A percentile compares a stretch with the other conserved stretches of the same genome.
Evolutionary conservation across 2,797 vertebrate genomes (phyloP).

Genomic region (Pipistrellus pipistrellus): DNA sequence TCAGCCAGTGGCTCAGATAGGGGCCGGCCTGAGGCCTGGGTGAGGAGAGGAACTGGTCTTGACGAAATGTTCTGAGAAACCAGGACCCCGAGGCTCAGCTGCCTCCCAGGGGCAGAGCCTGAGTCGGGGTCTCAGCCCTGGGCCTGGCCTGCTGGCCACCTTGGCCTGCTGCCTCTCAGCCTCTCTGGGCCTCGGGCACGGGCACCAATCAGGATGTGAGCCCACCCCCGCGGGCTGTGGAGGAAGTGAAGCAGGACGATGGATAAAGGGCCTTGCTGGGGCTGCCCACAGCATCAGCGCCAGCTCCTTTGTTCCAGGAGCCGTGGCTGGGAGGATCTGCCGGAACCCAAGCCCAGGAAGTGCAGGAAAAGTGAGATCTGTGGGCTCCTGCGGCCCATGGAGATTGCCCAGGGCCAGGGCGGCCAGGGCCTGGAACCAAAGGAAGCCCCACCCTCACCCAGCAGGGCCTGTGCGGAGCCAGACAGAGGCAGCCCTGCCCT

Average conservation of each 20-base stretch:
- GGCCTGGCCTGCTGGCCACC: background rate
- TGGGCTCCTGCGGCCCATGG: background rate
- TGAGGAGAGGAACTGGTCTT: background rate
- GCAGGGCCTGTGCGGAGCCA: background rate
- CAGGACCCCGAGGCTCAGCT: rapidly evolving
- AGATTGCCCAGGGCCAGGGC: background rate
- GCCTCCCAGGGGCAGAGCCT: too few relatives aligned
- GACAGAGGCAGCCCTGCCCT: background rate
- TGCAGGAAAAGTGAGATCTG: background rate
- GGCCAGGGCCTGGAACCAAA: background rate
- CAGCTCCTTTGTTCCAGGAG: background rate
- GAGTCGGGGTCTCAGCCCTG: background rate
- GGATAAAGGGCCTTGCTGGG: background rate
- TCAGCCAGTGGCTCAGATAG: background rate
- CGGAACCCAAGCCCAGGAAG: background rate
- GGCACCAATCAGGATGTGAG: too few relatives aligned
- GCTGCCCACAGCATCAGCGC: background rate
- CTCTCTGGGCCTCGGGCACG: background rate
- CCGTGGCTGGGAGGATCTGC: background rate
- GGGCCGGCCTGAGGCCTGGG: background rate
- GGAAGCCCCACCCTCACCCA: background rate
- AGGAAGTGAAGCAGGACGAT: background rate
- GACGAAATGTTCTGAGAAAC: background rate
- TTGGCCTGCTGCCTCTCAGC: rapidly evolving
- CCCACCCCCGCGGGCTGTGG: rapidly evolving